Evolutionary conservation across 1,140 invertebrate species (phyloP), one percentile per base, ranked within the genome.

Genomic region (Schlechtendalia chinensis): DNA sequence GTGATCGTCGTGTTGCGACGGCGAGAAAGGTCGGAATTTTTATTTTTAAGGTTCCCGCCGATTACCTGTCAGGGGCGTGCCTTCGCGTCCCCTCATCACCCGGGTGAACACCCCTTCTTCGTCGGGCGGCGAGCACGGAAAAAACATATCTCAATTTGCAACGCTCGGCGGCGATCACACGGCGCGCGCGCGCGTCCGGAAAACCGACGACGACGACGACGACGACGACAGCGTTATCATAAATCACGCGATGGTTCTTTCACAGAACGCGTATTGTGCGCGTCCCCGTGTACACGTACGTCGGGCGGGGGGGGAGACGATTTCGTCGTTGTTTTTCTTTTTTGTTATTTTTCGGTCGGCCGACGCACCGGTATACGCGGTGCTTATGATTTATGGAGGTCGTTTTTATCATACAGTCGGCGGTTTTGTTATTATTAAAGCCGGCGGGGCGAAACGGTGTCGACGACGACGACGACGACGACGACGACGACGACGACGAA

Each of bases 51-150:
- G 75, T 79, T 16, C 58, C 58, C 17, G 5, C 56, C 24, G 19
- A 58, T n/a, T 77, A 77, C 74, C 74, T 79, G 75, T 61, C 75
- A 50, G 58, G 75, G 75, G 75, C 75, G 75, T 79, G 75, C 75
- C 75, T 50, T 63, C 45, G 75, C 27, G 8, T 61, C 58, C 58
- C 75, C 58, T 39, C 56, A 56, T 19, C 58, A 1, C 72, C 19
- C 54, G 5, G 12, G 17, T 11, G 24, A 72, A 75, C 72, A 79
- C 56, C 75, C 75, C 75, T 79, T 79, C 75, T 79, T 79, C 75
- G 58, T 27, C 75, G 75, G n/a, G 27, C n/a, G n/a, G n/a, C n/a
- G n/a, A n/a, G n/a, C n/a, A 47, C 39, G 39, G 3, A 72, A 22
- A 17, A 59, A 61, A 47, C 45, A 79, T 22, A 79, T 63, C 75